A percentile compares a stretch with the other conserved stretches of the same genome.
These are phyloP conservation scores for Aradus depressus DNA, from an alignment of 2,888 invertebrate species.

Conservation along the genomic window DNA sequence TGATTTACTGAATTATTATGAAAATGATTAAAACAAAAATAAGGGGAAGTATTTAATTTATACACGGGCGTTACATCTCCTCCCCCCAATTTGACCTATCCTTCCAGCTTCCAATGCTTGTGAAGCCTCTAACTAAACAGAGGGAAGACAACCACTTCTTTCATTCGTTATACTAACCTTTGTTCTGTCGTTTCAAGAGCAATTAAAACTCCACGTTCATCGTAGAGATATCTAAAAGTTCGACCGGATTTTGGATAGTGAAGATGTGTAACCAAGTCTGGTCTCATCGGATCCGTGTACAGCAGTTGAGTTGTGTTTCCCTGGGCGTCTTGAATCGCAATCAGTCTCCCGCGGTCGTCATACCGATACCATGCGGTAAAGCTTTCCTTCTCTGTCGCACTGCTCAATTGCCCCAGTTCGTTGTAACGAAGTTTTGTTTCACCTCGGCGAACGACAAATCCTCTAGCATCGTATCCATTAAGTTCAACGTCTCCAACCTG, in stretches of 20 bases:
- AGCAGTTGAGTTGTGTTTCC: constrained; percentile 90
- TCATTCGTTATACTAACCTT: constrained; percentile 30
- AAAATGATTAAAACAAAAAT: too few species aligned
- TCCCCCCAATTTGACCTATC: not conserved
- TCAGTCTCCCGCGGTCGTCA: constrained; percentile 75
- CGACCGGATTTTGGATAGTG: constrained; percentile 77
- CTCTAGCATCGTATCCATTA: constrained; percentile 84
- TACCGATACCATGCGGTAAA: constrained; percentile 92
- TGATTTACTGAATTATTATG: too few species aligned
- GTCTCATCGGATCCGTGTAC: constrained; percentile 78
- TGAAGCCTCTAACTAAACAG: too few species aligned
- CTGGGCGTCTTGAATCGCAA: constrained; percentile 81
- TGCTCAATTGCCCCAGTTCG: constrained; percentile 79
- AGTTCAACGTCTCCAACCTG: constrained; percentile 74
- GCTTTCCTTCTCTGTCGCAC: constrained; percentile 78
- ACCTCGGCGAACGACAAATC: constrained; percentile 82
- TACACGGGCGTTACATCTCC: too few species aligned
- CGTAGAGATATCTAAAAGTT: constrained; percentile 76
- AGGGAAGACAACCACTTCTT: too few species aligned
- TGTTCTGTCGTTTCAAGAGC: constrained; percentile 81
- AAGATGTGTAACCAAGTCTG: constrained; percentile 75
- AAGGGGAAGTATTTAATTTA: too few species aligned
- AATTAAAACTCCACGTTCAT: constrained; percentile 68
- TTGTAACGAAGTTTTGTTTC: constrained; percentile 90
- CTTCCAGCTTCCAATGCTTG: too few species aligned